These are phyloP conservation scores for Bettongia penicillata DNA, from an alignment of 2,113 vertebrate genomes.

Conservation along the genomic window DNA sequence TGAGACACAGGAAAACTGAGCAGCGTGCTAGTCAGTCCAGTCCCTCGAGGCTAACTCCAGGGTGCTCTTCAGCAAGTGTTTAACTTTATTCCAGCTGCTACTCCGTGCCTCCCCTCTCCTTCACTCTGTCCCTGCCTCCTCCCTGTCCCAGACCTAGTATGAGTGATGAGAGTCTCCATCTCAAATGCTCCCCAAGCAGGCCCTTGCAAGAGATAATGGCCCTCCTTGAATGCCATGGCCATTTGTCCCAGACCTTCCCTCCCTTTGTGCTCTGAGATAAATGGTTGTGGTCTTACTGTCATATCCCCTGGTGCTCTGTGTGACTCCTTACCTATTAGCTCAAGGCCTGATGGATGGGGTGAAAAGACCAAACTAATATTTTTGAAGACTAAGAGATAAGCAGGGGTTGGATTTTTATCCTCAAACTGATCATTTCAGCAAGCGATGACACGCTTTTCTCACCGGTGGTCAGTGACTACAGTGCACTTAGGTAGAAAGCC, in stretches of 20 bases:
- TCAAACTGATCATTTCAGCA: constrained; percentile 61
- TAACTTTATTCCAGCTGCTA: background rate
- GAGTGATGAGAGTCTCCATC: constrained; percentile 17
- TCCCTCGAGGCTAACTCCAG: background rate
- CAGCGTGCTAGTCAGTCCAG: background rate
- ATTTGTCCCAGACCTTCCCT: background rate
- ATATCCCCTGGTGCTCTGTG: background rate
- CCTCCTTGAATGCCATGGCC: background rate
- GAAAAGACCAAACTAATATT: constrained; percentile 49
- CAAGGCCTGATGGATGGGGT: constrained; percentile 41
- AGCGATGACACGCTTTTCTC: constrained; percentile 61
- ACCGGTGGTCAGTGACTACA: constrained; percentile 59
- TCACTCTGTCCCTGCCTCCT: background rate
- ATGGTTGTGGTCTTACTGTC: background rate
- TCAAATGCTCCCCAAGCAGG: background rate
- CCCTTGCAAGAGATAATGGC: constrained; percentile 23
- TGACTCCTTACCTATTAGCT: constrained; percentile 35
- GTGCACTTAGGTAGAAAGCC: constrained; percentile 71
- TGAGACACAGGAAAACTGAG: background rate
- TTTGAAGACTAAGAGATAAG: constrained; percentile 57
- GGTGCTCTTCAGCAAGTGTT: background rate
- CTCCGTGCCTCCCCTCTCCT: background rate
- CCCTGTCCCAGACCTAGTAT: background rate
- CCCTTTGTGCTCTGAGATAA: constrained; percentile 34
- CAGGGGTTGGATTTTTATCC: constrained; percentile 61